Evolutionary conservation across 2,797 vertebrate species (phyloP).

Genomic region (Gephyroberyx darwinii): DNA sequence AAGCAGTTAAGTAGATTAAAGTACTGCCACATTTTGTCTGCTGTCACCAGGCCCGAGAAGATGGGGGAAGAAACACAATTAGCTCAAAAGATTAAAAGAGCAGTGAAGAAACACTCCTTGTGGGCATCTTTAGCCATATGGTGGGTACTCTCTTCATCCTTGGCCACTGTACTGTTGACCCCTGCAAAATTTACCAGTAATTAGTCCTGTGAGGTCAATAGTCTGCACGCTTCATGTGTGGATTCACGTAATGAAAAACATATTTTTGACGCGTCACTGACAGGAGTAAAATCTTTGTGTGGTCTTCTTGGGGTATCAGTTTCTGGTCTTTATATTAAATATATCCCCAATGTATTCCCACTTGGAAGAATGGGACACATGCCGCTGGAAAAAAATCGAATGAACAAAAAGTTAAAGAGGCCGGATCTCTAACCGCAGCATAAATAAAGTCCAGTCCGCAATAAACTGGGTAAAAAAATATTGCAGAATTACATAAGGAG

Average conservation of each 20-base stretch:
- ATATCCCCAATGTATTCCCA: too few relatives aligned
- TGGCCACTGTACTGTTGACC: constrained; percentile 68
- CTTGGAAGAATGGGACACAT: too few relatives aligned
- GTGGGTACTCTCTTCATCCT: constrained; percentile 75
- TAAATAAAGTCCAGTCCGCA: too few relatives aligned
- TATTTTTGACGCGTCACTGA: constrained; percentile 9
- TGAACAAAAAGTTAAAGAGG: too few relatives aligned
- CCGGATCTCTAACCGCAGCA: too few relatives aligned
- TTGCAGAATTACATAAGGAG: too few relatives aligned
- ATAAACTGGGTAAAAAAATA: too few relatives aligned
- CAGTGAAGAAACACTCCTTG: constrained; percentile 75
- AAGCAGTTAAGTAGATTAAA: constrained; percentile 77
- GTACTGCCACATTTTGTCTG: constrained; percentile 70
- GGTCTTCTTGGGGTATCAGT: too few relatives aligned
- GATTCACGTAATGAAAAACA: constrained; percentile 3
- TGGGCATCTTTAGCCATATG: constrained; percentile 76
- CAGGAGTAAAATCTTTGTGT: neutral
- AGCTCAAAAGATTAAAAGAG: constrained; percentile 83
- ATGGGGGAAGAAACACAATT: constrained; percentile 58
- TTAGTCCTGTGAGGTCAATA: constrained; percentile 65
- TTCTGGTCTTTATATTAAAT: too few relatives aligned
- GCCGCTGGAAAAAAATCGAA: too few relatives aligned
- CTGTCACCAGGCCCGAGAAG: constrained; percentile 44
- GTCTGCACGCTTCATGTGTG: constrained; percentile 8
- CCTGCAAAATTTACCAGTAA: constrained; percentile 70